phyloP scores from a whole-genome alignment of 2,113 vertebrate species.

The Xiphophorus maculatus region DNA sequence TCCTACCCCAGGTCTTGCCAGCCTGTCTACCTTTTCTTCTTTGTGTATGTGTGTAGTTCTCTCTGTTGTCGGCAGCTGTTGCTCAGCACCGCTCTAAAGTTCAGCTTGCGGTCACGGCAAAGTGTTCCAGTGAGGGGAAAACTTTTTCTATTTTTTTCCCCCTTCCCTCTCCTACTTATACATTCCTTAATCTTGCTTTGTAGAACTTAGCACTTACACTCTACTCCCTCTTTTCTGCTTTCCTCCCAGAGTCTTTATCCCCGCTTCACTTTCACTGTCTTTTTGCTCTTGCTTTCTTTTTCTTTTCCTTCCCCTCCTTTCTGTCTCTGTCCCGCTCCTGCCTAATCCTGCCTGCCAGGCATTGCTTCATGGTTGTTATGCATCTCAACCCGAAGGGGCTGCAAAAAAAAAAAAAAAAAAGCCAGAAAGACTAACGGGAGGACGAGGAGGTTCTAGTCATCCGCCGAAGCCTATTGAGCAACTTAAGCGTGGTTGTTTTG shows the following conservation, averaged over 20 bases:
- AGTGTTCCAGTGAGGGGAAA: slow-evolving; percentile 54
- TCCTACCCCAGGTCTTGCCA: background rate
- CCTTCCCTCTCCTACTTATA: background rate
- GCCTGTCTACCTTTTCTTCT: slow-evolving; percentile 33
- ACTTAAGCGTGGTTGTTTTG: slow-evolving; percentile 70
- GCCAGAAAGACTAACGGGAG: slow-evolving; percentile 7
- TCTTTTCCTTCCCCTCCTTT: slow-evolving; percentile 58
- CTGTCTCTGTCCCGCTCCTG: slow-evolving; percentile 44
- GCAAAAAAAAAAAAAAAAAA: background rate
- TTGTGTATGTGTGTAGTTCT: slow-evolving; percentile 34
- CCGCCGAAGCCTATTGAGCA: slow-evolving; percentile 66
- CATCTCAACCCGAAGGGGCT: slow-evolving; percentile 59
- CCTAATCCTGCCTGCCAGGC: slow-evolving; percentile 75
- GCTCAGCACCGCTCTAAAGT: slow-evolving; percentile 64
- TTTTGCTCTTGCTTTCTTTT: slow-evolving; percentile 33
- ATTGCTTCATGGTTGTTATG: slow-evolving; percentile 76
- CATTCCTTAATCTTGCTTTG: slow-evolving; percentile 46
- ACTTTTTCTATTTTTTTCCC: slow-evolving; percentile 35
- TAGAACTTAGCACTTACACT: slow-evolving; percentile 8
- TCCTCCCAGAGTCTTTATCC: slow-evolving; percentile 31
- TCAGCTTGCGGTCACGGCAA: slow-evolving; percentile 69
- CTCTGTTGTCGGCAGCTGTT: slow-evolving; percentile 68
- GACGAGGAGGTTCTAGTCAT: slow-evolving; percentile 60
- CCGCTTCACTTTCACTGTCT: slow-evolving; percentile 54
- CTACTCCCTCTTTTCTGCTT: slow-evolving; percentile 3